These are phyloP conservation scores for Drosophila pruinosa DNA, from an alignment of 1,140 invertebrate species.

Conservation along the genomic window DNA sequence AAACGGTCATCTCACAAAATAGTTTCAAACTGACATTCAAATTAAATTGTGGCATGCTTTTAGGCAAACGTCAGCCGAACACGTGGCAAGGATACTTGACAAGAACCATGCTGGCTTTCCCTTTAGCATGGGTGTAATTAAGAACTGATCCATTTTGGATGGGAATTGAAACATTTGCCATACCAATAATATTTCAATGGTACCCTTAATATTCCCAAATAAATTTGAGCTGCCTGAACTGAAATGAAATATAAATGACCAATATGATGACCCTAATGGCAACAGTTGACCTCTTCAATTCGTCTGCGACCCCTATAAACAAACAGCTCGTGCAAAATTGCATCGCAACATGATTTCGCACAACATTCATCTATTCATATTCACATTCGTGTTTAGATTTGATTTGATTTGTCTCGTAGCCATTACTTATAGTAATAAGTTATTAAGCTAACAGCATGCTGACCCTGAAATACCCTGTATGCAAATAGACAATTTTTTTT, in stretches of 20 bases:
- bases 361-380: not conserved
- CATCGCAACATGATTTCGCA: not conserved
- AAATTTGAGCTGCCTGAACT: not conserved
- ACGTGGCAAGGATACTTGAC: slow-evolving; percentile 2
- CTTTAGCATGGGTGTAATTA: slow-evolving; percentile 12
- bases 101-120: not conserved
- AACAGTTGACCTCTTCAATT: not conserved
- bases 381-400: not conserved
- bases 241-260: not conserved
- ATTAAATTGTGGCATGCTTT: slow-evolving; percentile 6
- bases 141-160: slow-evolving; percentile 9
- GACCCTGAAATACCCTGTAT: not conserved
- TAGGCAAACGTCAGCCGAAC: slow-evolving; percentile 1
- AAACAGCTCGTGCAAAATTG: not conserved
- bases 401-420: not conserved
- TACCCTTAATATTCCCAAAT: not conserved
- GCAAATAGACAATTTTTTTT: not conserved
- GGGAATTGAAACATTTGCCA: slow-evolving; percentile 28
- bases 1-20: not conserved
- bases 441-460: too few relatives aligned
- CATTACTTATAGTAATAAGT: not conserved
- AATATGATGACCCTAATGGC: not conserved
- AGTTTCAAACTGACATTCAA: slow-evolving; percentile 9
- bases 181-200: slow-evolving; percentile 22
- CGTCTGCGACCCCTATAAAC: not conserved